Base-by-base conservation (phyloP, 2,888 invertebrate genomes). In the Holacanthella duospinosa region DNA sequence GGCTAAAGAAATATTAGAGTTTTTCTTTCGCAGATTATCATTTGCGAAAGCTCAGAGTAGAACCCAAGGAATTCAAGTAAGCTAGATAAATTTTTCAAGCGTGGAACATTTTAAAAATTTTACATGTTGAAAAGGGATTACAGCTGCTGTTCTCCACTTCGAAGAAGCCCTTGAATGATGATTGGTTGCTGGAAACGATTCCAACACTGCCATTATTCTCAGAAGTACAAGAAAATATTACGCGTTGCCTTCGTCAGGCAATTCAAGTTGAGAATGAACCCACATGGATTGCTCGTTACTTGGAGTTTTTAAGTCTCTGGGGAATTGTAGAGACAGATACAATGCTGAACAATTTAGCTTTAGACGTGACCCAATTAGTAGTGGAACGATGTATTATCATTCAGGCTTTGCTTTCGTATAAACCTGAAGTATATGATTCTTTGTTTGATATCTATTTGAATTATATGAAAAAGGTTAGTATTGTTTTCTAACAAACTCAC, bases 381-480 rank as follows among this genome's bases (percentile, higher is more conserved):
- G 93, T 95, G 63, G 94, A 95, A 78, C 82, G 95, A 24, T 87
- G 88, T 67, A 88, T 89, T 6, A 87, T 95, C 74, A 86, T 91
- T 74, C 85, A 86, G 57, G 87, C 88, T 68, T 86, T 93, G 68
- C 80, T 92, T 60, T 88, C 86, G 1, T 73, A 78, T 60, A 74
- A 77, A n/a, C 58, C 70, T 6, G 61, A 66, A 48, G 71, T 68
- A 21, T 73, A 73, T 63, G 69, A 72, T 25, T 66, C 71, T 54
- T 71, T 66, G 54, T 74, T 71, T 58, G 70, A 66, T 61, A 85
- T 92, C 73, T 86, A 89, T 71, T 84, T 86, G 75, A 82, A 84
- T 62, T 89, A 89, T 74, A 80, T 91, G 64, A 83, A 85, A 66
- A 86, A 86, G 78, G 82, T 85, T n/a, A 64, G 73, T 78, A 12